Conservation (phyloP, 2,888 invertebrate genomes). For the Omphaloscelis lunosa region DNA sequence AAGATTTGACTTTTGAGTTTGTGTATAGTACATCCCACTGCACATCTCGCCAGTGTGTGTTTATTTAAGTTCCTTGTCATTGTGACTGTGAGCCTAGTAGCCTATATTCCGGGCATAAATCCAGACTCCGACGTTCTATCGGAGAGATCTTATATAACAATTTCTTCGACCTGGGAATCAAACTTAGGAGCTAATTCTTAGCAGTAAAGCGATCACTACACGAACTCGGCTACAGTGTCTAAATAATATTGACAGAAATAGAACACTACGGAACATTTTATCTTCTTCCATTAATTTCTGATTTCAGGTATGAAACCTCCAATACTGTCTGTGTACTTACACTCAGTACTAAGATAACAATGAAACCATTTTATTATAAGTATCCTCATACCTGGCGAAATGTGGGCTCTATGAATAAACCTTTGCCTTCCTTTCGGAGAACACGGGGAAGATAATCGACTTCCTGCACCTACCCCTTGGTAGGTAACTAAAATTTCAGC, state of each 20-base stretch:
- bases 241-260: conserved; percentile 4
- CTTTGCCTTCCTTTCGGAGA: too few relatives aligned
- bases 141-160: neutral
- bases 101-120: too few relatives aligned
- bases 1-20: too few relatives aligned
- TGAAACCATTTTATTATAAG: neutral
- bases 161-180: neutral
- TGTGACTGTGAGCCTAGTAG: too few relatives aligned
- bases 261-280: neutral
- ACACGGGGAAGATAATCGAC: neutral
- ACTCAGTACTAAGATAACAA: neutral
- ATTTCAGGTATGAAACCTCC: neutral
- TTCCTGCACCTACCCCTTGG: conserved; percentile 20
- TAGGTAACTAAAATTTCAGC: too few relatives aligned
- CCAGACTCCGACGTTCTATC: too few relatives aligned
- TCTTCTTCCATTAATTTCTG: neutral
- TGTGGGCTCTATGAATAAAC: neutral
- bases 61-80: too few relatives aligned
- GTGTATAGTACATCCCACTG: too few relatives aligned
- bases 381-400: neutral
- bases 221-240: neutral
- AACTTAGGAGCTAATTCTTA: neutral
- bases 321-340: neutral
- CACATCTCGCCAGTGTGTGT: too few relatives aligned
- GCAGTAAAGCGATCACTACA: neutral